phyloP scores from a whole-genome alignment of 2,113 vertebrate species.

The Henicopernis longicauda region DNA sequence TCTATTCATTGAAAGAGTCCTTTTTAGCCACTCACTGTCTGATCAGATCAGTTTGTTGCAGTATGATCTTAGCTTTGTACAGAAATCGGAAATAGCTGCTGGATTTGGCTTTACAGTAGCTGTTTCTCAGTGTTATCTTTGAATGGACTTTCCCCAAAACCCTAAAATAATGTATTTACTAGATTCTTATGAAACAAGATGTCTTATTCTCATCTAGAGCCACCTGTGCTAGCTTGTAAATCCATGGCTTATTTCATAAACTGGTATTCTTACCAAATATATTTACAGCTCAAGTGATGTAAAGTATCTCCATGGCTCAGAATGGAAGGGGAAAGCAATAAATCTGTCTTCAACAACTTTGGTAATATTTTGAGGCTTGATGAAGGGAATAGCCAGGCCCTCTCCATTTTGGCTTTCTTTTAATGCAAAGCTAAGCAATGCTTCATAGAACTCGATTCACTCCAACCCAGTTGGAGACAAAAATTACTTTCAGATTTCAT shows the following conservation, averaged over 20 bases:
- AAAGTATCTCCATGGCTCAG: background rate
- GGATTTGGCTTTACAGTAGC: background rate
- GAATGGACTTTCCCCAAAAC: background rate
- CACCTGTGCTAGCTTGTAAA: background rate
- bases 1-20: fast-evolving
- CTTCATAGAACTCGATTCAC: background rate
- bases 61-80: background rate
- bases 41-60: background rate
- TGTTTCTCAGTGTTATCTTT: background rate
- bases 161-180: background rate
- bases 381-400: background rate
- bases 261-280: background rate
- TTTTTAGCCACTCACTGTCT: fast-evolving
- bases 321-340: background rate
- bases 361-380: background rate
- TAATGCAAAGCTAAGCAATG: background rate
- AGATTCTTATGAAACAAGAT: background rate
- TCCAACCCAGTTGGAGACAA: background rate
- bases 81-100: background rate
- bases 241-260: background rate
- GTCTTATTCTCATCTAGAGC: background rate
- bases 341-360: background rate
- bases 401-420: background rate
- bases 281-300: background rate
- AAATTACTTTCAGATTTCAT: background rate